Evolutionary conservation across 2,113 vertebrate genomes (phyloP), one percentile per base, ranked within the genome.

Genomic region (Merops nubicus): DNA sequence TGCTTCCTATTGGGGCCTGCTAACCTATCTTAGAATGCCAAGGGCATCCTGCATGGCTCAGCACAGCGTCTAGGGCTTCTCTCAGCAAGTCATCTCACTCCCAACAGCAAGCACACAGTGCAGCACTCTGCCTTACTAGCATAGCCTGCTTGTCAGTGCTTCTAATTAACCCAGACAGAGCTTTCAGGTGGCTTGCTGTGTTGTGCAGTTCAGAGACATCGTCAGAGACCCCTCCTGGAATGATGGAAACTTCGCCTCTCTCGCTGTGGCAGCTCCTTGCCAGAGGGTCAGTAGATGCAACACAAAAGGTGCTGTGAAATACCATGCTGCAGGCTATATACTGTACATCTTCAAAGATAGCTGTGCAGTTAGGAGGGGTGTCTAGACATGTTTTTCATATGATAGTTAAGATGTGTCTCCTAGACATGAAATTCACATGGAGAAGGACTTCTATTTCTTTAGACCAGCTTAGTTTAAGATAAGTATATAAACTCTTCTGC

Each of bases 371-470:
- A 47, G 91, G 42, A 63, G 59, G 74, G 78, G 23, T 90, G 79
- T 90, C 85, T 95, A 96, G 88, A 94, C 79, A 90, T 31, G 47
- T 28, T 89, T 96, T 95, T 86, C 50, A 54, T 86, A 47, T 47
- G 88, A 63, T 59, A 50, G 74, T 91, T 80, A 91, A 67, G 73
- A 10, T 57, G 13, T 36, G 54, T 91, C 67, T 92, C 54, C 78
- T 88, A 63, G 64, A 38, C 60, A n/a, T 91, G 51, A 36, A 81
- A 84, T 86, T 84, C 83, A 84, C 6, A 5, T 25, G 42, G 43
- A 54, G 40, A 57, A 84, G 33, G 59, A 48, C n/a, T 65, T 50
- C 0, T 1, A 13, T 93, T 91, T 78, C 31, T 86, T 23, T 72
- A 65, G 31, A 74, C 47, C 29, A 90, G 38, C 21, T 43, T 34